Evolutionary conservation across 2,113 vertebrate species (phyloP).

Genomic region (Nycticorax nycticorax): DNA sequence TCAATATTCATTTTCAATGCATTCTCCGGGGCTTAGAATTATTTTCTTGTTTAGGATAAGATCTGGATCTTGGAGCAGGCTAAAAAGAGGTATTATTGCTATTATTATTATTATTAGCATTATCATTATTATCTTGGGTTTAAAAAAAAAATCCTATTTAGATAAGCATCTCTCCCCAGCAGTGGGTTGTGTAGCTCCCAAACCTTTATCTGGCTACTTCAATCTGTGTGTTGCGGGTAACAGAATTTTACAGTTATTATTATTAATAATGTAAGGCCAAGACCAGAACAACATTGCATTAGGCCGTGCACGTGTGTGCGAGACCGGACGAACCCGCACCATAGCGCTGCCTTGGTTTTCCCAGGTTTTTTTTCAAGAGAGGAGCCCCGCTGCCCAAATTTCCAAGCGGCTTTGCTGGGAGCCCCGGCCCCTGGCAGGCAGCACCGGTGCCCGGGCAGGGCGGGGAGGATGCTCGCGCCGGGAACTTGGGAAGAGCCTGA

Average conservation of each 20-base stretch:
- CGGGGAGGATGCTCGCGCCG: fast-evolving
- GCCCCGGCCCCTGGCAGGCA: not conserved
- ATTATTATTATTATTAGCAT: constrained; percentile 19
- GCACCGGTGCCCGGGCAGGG: not conserved
- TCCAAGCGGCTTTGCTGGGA: not conserved
- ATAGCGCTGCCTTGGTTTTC: fast-evolving
- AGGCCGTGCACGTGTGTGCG: fast-evolving
- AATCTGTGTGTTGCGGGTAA: not conserved
- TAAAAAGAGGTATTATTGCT: constrained; percentile 1
- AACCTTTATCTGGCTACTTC: not conserved
- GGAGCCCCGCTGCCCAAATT: fast-evolving
- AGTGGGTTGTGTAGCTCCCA: constrained; percentile 2
- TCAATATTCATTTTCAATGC: constrained; percentile 52
- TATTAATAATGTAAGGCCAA: constrained; percentile 24
- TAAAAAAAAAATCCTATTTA: not conserved
- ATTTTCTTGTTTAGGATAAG: constrained; percentile 38
- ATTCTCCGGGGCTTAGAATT: constrained; percentile 15
- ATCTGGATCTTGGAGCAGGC: not conserved
- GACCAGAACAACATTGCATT: not conserved
- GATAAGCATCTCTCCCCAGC: constrained; percentile 30
- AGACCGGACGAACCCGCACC: fast-evolving
- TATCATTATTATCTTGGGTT: constrained; percentile 20
- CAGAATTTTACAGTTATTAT: constrained; percentile 22
- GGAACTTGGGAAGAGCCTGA: not conserved
- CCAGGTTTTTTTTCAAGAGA: not conserved